These are phyloP conservation scores for Terrapene triunguis DNA, from an alignment of 2,113 vertebrate genomes.

Conservation along the genomic window DNA sequence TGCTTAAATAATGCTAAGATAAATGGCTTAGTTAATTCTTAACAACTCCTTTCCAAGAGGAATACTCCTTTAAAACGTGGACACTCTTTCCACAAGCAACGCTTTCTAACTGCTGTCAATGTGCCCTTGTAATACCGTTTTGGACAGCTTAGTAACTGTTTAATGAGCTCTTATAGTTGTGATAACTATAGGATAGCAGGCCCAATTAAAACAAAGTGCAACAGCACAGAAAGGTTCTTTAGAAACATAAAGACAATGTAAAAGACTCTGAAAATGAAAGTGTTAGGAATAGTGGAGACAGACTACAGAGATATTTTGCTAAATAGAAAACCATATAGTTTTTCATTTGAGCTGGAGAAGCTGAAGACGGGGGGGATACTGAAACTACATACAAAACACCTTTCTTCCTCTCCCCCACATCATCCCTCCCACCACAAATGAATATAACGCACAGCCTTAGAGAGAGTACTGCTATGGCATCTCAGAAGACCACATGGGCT, in stretches of 20 bases:
- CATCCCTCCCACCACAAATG: not conserved
- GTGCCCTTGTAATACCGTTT: not conserved
- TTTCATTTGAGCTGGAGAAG: not conserved
- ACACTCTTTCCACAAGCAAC: not conserved
- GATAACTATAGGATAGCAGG: not conserved
- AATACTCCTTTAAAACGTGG: not conserved
- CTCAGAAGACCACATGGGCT: not conserved
- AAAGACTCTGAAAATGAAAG: not conserved
- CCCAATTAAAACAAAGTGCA: not conserved
- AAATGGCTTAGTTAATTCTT: not conserved
- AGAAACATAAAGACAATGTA: not conserved
- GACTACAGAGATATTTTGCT: not conserved
- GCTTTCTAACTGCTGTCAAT: not conserved
- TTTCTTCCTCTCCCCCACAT: not conserved
- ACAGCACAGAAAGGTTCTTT: not conserved
- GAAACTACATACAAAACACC: not conserved
- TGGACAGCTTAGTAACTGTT: not conserved
- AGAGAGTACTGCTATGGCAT: not conserved
- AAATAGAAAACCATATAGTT: not conserved
- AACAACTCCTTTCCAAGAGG: not conserved
- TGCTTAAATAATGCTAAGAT: not conserved
- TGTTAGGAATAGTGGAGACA: not conserved
- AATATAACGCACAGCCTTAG: not conserved
- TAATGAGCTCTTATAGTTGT: not conserved
- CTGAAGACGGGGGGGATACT: not conserved